Conservation (phyloP, 2,113 vertebrate genomes). For the Herpailurus yagouaroundi region DNA sequence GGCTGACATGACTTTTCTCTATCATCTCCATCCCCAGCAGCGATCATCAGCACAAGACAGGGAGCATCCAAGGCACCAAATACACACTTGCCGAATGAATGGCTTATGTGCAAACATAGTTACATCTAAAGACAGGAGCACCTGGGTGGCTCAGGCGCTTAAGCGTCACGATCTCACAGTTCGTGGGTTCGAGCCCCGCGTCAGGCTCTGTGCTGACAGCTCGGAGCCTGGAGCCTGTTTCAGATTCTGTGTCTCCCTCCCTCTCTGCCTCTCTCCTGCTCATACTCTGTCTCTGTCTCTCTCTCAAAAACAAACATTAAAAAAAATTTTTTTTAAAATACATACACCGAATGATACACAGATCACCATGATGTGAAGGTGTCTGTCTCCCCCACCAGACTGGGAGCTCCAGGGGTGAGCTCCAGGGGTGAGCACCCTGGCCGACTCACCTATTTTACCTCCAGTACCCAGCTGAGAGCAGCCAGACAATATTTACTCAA, state of each 20-base stretch:
- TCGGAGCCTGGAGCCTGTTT: too few species aligned
- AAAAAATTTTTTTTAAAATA: too few species aligned
- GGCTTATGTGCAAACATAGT: too few species aligned
- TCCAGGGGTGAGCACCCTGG: not conserved
- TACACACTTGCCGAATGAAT: rapidly evolving
- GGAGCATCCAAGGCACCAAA: not conserved
- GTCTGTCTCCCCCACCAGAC: not conserved
- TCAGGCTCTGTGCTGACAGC: too few species aligned
- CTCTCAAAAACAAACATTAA: too few species aligned
- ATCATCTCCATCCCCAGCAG: not conserved
- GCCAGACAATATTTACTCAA: not conserved
- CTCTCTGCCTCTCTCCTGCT: too few species aligned
- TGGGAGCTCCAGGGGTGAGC: not conserved
- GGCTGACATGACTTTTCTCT: not conserved
- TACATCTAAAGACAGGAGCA: not conserved
- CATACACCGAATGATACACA: rapidly evolving
- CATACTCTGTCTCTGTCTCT: too few species aligned
- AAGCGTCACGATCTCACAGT: too few species aligned
- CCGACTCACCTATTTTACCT: not conserved
- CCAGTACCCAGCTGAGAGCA: not conserved
- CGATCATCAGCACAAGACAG: not conserved
- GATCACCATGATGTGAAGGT: rapidly evolving
- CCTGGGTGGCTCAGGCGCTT: too few species aligned
- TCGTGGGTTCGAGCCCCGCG: too few species aligned
- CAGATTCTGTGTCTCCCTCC: too few species aligned